Base-by-base conservation (phyloP, 1,140 invertebrate species). In the Scaptomyza montana region DNA sequence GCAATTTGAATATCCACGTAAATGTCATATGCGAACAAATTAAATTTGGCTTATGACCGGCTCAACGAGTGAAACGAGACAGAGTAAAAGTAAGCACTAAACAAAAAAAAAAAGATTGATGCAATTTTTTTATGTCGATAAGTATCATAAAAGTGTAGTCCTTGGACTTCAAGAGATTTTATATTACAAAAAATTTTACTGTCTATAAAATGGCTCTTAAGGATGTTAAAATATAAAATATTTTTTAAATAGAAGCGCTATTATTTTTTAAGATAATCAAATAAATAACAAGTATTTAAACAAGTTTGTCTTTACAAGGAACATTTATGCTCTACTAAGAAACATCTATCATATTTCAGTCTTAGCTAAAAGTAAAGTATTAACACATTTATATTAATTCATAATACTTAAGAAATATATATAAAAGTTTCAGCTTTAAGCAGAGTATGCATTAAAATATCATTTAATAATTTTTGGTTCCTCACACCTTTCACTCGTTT, bases 21-120 rank as follows among this genome's bases (percentile, higher is more conserved):
- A 77, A 87, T 80, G 79, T 89, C 84, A 89, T 74, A 80, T 80
- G 70, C 41, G 79, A 77, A 80, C 84, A 84, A 89, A 89, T 89
- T 84, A 77, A 89, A 86, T 86, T 81, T 86, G 78, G 75, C 81
- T 86, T 80, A 78, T 78, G 81, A 63, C 62, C 66, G 30, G 62
- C 56, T 65, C 36, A 70, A 62, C n/a, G 30, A 51, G 9, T 49
- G 21, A 47, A 64, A 21, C 47, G 33, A 9, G 5, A 33, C 5
- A 33, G 5, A 33, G 30, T 5, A 41, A 2, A 56, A 8, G 12
- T 21, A 19, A 55, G 33, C 16, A 16, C 13, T 9, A 10, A 55
- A 46, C 16, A 45, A 41, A 73, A 60, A 41, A 73, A 60, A 9
- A 51, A 12, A 46, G 36, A 19, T 61, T 54, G 16, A 16, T 69